Base-by-base conservation (phyloP, 2,113 vertebrate genomes). In the Meriones unguiculatus region DNA sequence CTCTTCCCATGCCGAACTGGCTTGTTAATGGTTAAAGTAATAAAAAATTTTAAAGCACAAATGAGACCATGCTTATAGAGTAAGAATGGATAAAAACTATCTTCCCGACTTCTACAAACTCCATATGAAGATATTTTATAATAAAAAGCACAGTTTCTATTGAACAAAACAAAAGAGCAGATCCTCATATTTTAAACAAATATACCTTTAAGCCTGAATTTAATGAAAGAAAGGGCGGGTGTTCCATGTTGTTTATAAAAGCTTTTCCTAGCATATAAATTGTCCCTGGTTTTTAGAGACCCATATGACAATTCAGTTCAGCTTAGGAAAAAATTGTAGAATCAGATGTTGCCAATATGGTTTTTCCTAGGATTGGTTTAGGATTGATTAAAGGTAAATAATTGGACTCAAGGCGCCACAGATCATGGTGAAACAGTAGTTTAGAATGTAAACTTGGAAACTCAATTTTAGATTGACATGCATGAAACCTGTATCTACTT, bases 161-260 rank as follows among this genome's bases (percentile, higher is more conserved):
- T 97, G 98, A 95, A 93, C 10, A 69, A 89, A 65, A 89, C 24
- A 77, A 76, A 73, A 2, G 6, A 52, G 6, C 69, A 28, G 11
- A 75, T 97, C 94, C n/a, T 67, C 93, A 35, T 46, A 86, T 73
- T 90, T 94, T 93, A 84, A 94, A 62, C 73, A 96, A 93, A 87
- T 18, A 75, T 18, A 82, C 57, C 25, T 50, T 86, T 46, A 50
- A 88, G 12, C 76, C 20, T 67, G 84, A 88, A 46, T 92, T 69
- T 90, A 96, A 41, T 92, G 8, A 89, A 78, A 89, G 72, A 64
- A 87, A 82, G 85, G 78, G 7, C 25, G 89, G 25, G 5, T 73
- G 32, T 76, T 15, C n/a, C 10, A 41, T 7, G 32, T 77, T 54
- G 50, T 89, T 86, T 91, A 93, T 94, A 96, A 91, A 62, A 76